A percentile compares a stretch with the other conserved stretches of the same genome.
These are phyloP conservation scores for Lanistes nyassanus DNA, from an alignment of 1,140 invertebrate species.

Conservation along the genomic window DNA sequence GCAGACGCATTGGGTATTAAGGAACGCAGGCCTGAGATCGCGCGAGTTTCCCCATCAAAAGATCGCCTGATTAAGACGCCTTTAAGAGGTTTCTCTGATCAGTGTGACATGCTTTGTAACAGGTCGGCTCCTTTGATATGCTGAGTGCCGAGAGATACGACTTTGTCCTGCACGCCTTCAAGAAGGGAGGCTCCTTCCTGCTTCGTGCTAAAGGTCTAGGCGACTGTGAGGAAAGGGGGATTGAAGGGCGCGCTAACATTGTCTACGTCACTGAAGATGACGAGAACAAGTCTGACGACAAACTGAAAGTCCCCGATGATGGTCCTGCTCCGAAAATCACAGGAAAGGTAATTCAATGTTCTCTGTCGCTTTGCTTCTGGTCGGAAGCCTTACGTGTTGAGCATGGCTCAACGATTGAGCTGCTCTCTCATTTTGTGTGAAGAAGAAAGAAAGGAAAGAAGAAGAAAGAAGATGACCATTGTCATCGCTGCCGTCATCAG, in stretches of 20 bases:
- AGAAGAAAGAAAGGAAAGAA: too few species aligned
- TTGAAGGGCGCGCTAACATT: neutral
- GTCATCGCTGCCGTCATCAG: too few species aligned
- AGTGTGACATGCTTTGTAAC: too few species aligned
- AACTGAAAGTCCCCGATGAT: neutral
- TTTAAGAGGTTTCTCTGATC: too few species aligned
- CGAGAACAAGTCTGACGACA: too few species aligned
- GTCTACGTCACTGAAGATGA: neutral
- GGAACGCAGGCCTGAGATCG: too few species aligned
- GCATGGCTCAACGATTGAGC: neutral
- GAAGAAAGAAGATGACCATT: too few species aligned
- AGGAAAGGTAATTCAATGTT: neutral
- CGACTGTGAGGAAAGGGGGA: conserved; percentile 85
- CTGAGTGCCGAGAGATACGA: conserved; percentile 70
- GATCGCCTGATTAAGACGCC: too few species aligned
- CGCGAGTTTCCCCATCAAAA: too few species aligned
- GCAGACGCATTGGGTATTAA: too few species aligned
- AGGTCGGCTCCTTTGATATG: conserved; percentile 37
- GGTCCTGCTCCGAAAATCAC: conserved; percentile 8
- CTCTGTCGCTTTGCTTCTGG: neutral
- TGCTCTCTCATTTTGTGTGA: neutral
- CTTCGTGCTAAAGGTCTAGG: conserved; percentile 80
- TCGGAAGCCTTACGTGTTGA: neutral
- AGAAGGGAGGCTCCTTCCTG: conserved; percentile 81
- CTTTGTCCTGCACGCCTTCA: conserved; percentile 80